Evolutionary conservation across 1,140 invertebrate species (phyloP).

Genomic region (Spodoptera frugiperda): DNA sequence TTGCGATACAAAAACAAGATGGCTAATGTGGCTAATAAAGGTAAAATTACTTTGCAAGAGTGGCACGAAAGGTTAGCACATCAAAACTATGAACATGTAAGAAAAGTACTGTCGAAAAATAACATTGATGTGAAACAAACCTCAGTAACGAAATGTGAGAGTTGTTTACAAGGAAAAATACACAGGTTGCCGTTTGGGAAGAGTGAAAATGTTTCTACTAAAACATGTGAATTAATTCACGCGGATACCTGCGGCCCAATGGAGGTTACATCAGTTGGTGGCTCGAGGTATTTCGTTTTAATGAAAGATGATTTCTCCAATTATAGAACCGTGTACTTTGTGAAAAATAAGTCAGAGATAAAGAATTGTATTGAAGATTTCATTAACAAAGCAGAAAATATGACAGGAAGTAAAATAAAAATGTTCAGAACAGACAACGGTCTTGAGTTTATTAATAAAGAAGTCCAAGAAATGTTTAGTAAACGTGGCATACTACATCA

Average conservation of each 20-base stretch:
- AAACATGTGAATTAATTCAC: constrained; percentile 72
- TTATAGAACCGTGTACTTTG: constrained; percentile 72
- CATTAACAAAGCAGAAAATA: constrained; percentile 52
- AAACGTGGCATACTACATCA: constrained; percentile 70
- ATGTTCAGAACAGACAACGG: constrained; percentile 81
- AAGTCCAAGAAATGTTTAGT: constrained; percentile 62
- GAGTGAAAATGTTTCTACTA: constrained; percentile 50
- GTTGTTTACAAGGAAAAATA: constrained; percentile 72
- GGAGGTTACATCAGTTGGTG: constrained; percentile 48
- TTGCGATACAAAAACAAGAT: no score
- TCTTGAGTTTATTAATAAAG: constrained; percentile 72
- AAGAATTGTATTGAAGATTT: no score
- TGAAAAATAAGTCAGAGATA: constrained; percentile 71
- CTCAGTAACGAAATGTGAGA: constrained; percentile 59
- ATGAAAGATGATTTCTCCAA: constrained; percentile 45
- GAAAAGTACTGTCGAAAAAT: constrained; percentile 58
- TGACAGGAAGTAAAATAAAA: constrained; percentile 68
- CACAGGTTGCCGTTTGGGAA: constrained; percentile 60
- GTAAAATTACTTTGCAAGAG: constrained; percentile 20
- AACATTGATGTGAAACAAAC: constrained; percentile 55
- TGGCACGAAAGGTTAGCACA: constrained; percentile 57
- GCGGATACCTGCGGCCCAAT: constrained; percentile 59
- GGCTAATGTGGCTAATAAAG: no score
- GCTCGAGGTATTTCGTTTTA: constrained; percentile 20
- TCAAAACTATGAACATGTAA: constrained; percentile 68